Base-by-base conservation (phyloP, 1,140 invertebrate genomes). In the Lerema accius region DNA sequence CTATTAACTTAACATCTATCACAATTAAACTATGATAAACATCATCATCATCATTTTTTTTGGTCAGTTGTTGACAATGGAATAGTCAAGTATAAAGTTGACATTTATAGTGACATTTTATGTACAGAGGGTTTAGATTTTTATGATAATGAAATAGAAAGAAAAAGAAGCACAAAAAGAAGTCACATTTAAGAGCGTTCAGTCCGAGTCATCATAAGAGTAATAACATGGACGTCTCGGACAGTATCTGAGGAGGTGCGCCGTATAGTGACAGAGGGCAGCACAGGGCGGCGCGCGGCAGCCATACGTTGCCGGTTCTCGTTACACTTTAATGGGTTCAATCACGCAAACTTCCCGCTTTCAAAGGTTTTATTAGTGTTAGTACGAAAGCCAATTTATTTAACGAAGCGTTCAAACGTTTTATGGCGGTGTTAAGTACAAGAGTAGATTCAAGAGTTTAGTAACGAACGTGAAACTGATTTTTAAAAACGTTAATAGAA, bases 321-420 rank as follows among this genome's bases (percentile, higher is more conserved):
- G 50, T 15, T 32, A 45, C 59, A 43, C 28, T 35, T 3, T 53
- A 48, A 66, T 40, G 62, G 62, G 40, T 60, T 69, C 75, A 69
- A 66, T 78, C 84, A 82, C 62, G 77, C 84, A 84, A 67, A 76
- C 82, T 73, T 86, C 84, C 68, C 76, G 66, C 84, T 80, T 82
- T 85, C 82, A 84, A 62, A 76, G 51, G 67, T 63, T 66, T 63
- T 59, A 51, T 75, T 67, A 75, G 66, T 40, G 23, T 82, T 76
- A 76, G 56, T 65, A 14, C 32, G 63, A 63, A 67, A 65, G 61
- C 46, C 51, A 58, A 9, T 32, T 32, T 32, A 32, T 32, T 32
- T 32, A 23, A 5, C 5, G 28, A 32, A 32, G 28, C 28, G 19
- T 32, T 32, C 9, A 7, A 4, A 35, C 1, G n/a, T 48, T 10